Percentiles rank a stretch among this genome's conserved stretches.
phyloP scores from a whole-genome alignment of 2,797 vertebrate genomes.

The Oryzias dopingdopingensis region DNA sequence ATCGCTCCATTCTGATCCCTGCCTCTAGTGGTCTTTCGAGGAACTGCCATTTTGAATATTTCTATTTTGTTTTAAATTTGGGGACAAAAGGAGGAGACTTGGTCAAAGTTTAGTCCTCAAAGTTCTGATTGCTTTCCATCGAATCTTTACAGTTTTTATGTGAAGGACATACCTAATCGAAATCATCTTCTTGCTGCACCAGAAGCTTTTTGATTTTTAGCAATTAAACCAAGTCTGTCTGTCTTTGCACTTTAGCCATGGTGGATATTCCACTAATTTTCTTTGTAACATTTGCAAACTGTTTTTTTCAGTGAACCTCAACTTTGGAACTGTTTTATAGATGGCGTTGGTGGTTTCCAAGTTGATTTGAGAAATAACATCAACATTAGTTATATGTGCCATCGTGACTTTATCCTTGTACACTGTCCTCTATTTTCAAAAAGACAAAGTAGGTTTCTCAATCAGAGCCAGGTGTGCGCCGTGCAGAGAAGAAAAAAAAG shows the following conservation, averaged over 20 bases:
- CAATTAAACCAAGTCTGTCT: constrained; percentile 44
- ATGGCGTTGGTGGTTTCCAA: constrained; percentile 24
- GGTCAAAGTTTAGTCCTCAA: too few relatives aligned
- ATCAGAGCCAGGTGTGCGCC: constrained; percentile 24
- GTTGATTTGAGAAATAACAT: constrained; percentile 26
- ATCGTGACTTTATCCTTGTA: constrained; percentile 31
- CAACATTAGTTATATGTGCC: constrained; percentile 29
- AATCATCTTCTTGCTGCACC: constrained; percentile 6
- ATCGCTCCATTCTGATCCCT: too few relatives aligned
- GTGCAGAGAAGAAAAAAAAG: constrained; percentile 27
- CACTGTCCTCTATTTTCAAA: constrained; percentile 36
- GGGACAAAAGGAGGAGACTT: too few relatives aligned
- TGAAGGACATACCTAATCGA: too few relatives aligned
- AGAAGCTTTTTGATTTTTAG: constrained; percentile 44
- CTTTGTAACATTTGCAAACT: constrained; percentile 34
- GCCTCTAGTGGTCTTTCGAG: too few relatives aligned
- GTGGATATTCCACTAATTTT: constrained; percentile 45
- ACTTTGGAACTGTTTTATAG: constrained; percentile 32
- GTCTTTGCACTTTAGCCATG: constrained; percentile 35
- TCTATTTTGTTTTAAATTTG: too few relatives aligned
- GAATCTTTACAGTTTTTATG: too few relatives aligned
- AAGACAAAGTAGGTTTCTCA: constrained; percentile 51
- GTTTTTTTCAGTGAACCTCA: constrained; percentile 24
- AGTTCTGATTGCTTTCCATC: too few relatives aligned
- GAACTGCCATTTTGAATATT: too few relatives aligned